Evolutionary conservation across 2,888 invertebrate species (phyloP).

Genomic region (Blastobasis lacticolella): DNA sequence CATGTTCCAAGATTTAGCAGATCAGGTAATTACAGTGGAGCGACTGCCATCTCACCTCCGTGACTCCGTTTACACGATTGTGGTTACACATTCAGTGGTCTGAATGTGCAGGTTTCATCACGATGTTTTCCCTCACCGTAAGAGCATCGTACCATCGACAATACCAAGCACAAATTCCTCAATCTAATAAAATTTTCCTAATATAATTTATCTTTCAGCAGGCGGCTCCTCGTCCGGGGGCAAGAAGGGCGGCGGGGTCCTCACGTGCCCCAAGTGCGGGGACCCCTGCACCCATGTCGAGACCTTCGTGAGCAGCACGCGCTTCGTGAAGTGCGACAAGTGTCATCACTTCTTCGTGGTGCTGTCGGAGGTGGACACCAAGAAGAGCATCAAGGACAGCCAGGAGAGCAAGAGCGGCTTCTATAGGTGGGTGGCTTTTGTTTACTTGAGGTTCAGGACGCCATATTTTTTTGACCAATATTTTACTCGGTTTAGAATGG

Average conservation of each 20-base stretch:
- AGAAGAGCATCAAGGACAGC: slow-evolving; percentile 88
- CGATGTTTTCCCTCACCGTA: too few relatives aligned
- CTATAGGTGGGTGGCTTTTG: slow-evolving; percentile 52
- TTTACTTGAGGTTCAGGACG: neutral
- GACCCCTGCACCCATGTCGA: slow-evolving; percentile 98
- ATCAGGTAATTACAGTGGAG: too few relatives aligned
- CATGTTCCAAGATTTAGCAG: too few relatives aligned
- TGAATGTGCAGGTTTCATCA: too few relatives aligned
- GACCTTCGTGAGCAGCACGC: slow-evolving; percentile 96
- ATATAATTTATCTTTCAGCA: too few relatives aligned
- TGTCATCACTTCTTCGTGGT: slow-evolving; percentile 99
- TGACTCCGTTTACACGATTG: too few relatives aligned
- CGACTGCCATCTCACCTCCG: too few relatives aligned
- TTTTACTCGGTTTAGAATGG: too few relatives aligned
- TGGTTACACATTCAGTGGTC: too few relatives aligned
- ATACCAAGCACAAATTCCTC: too few relatives aligned
- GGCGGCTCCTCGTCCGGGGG: slow-evolving; percentile 66
- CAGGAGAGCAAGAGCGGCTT: slow-evolving; percentile 81
- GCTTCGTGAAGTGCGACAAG: slow-evolving; percentile 98
- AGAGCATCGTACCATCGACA: too few relatives aligned
- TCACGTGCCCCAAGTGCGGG: slow-evolving; percentile 97
- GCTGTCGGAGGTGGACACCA: slow-evolving; percentile 92
- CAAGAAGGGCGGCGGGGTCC: slow-evolving; percentile 72
- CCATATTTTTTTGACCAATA: neutral
- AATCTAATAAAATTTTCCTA: too few relatives aligned